These are phyloP conservation scores for Neolamprologus hecqui DNA, from an alignment of 2,113 vertebrate genomes.

Conservation along the genomic window DNA sequence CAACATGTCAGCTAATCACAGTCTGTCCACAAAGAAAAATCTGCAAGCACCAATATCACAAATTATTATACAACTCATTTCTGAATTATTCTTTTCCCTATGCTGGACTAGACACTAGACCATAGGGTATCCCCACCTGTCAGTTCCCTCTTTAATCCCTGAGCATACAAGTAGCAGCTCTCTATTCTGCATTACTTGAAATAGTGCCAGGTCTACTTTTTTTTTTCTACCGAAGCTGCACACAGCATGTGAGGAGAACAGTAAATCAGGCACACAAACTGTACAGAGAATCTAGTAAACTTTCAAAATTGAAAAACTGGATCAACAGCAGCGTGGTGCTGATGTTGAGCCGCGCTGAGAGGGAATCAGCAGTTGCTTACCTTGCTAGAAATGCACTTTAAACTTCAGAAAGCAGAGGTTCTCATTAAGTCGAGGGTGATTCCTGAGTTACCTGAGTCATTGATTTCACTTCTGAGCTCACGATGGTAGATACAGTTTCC, in stretches of 20 bases:
- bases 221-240: background rate
- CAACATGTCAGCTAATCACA: background rate
- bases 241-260: background rate
- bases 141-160: background rate
- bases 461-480: background rate
- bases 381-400: background rate
- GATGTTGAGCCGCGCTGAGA: background rate
- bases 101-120: background rate
- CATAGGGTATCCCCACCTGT: background rate
- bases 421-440: background rate
- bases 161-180: background rate
- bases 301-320: background rate
- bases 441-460: background rate
- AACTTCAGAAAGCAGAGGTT: background rate
- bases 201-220: background rate
- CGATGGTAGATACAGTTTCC: background rate
- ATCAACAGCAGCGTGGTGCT: conserved; percentile 1
- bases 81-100: background rate
- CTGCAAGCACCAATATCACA: background rate
- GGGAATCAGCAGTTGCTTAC: conserved; percentile 1
- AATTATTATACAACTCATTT: background rate
- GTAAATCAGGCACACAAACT: background rate
- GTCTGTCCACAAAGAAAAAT: background rate
- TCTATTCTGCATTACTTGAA: background rate
- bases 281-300: background rate